Conservation (phyloP, 2,113 vertebrate species). For the Etia nguti region DNA sequence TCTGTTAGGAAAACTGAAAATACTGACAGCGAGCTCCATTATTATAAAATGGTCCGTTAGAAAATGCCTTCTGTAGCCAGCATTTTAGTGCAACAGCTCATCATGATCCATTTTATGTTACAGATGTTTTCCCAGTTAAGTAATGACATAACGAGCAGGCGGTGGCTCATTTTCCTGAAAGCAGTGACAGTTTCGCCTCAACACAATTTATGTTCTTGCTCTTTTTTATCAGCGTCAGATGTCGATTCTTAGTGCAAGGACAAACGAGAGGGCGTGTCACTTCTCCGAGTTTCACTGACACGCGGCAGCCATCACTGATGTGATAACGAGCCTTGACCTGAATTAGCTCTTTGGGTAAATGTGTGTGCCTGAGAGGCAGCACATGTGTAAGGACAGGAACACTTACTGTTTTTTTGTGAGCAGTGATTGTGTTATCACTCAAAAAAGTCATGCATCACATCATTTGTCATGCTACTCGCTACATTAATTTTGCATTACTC, state of each 20-base stretch:
- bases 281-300: neutral
- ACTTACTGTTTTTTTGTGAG: neutral
- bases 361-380: neutral
- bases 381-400: neutral
- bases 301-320: neutral
- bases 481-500: neutral
- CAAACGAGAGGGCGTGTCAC: neutral
- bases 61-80: neutral
- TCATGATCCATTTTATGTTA: neutral
- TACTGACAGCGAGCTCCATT: neutral
- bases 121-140: neutral
- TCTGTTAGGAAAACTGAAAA: neutral
- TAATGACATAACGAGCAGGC: neutral
- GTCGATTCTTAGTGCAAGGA: neutral
- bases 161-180: neutral
- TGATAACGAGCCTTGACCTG: no score
- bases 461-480: neutral
- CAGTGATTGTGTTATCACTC: neutral
- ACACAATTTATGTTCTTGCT: neutral
- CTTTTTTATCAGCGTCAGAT: neutral
- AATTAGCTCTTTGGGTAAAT: neutral
- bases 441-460: neutral
- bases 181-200: neutral
- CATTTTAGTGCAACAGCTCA: conserved; percentile 5
- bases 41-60: neutral